Evolutionary conservation across 2,888 invertebrate genomes (phyloP).

Genomic region (Meliscaeva auricollis): DNA sequence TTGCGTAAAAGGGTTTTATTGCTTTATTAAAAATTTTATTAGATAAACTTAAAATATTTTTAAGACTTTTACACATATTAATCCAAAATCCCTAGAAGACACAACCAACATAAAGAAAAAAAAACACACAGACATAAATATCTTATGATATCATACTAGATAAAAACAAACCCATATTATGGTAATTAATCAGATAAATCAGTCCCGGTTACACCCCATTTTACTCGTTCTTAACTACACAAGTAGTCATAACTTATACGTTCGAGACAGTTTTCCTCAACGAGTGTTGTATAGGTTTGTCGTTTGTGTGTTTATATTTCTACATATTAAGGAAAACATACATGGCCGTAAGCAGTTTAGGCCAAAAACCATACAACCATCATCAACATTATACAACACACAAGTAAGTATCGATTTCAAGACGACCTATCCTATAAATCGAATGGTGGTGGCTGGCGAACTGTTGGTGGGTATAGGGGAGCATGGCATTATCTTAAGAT

Average conservation of each 20-base stretch:
- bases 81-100: background rate
- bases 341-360: slow-evolving; percentile 12
- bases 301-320: background rate
- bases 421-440: slow-evolving; percentile 12
- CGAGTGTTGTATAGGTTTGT: background rate
- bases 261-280: background rate
- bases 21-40: too few species aligned
- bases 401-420: slow-evolving; percentile 10
- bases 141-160: background rate
- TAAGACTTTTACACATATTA: background rate
- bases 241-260: slow-evolving; percentile 10
- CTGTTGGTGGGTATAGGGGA: too few species aligned
- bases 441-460: background rate
- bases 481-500: background rate
- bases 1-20: too few species aligned
- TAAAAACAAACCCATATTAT: slow-evolving; percentile 17
- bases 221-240: slow-evolving; percentile 9
- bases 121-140: slow-evolving; percentile 1
- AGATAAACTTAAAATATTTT: too few species aligned
- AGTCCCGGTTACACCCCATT: slow-evolving; percentile 18
- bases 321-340: background rate
- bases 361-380: slow-evolving; percentile 7
- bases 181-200: slow-evolving; percentile 35
- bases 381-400: slow-evolving; percentile 7
- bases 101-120: background rate